These are phyloP conservation scores for Doris montereyensis DNA, from an alignment of 2,888 invertebrate species.

Conservation along the genomic window DNA sequence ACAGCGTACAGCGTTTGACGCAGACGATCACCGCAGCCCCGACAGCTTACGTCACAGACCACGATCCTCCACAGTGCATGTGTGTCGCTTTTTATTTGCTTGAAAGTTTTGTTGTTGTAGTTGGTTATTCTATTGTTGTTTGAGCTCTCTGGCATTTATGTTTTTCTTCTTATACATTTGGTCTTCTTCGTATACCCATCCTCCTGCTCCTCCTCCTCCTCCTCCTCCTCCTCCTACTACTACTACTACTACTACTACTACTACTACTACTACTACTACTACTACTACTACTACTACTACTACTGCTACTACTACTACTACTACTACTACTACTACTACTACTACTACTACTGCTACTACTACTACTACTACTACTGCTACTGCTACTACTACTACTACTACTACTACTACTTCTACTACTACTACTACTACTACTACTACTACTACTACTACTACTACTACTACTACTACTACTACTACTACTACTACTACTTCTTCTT, in stretches of 20 bases:
- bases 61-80: too few species aligned
- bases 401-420: slow-evolving; percentile 5
- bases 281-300: background rate
- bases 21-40: too few species aligned
- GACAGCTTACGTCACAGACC: too few species aligned
- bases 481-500: background rate
- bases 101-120: too few species aligned
- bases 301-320: background rate
- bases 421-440: background rate
- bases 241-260: background rate
- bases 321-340: background rate
- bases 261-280: background rate
- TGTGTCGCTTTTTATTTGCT: too few species aligned
- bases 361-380: background rate
- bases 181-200: too few species aligned
- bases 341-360: background rate
- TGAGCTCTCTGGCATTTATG: too few species aligned
- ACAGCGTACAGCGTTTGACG: too few species aligned
- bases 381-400: slow-evolving; percentile 3
- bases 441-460: background rate
- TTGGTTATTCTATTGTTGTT: too few species aligned
- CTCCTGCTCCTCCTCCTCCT: too few species aligned
- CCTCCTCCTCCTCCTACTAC: too few species aligned
- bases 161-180: too few species aligned
- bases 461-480: background rate